Evolutionary conservation across 2,888 invertebrate genomes (phyloP), one percentile per base, ranked within the genome.

Genomic region (Periphyllus acericola): DNA sequence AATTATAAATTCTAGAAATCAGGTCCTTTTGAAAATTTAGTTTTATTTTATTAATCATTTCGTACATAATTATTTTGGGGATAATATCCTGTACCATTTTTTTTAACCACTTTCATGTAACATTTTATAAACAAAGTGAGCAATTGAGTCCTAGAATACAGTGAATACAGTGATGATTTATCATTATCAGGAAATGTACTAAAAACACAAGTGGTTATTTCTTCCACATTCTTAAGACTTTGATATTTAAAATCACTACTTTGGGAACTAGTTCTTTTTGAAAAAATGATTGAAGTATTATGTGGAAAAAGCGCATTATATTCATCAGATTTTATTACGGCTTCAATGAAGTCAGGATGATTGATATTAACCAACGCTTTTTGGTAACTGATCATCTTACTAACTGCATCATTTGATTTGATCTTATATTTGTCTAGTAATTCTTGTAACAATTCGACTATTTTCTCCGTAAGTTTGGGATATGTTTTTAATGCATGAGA

Each of bases 61-160:
- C 79, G 11, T 21, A 72, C 85, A 86, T 86, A 19, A 86, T 86
- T 17, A 34, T 55, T 21, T 86, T 86, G 2, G 85, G 85, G 0
- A 86, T 36, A 8, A 29, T 71, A 29, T 86, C 79, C 71, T 79
- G 55, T 55, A 86, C 55, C 11, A 86, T 36, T 79, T 86, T 86
- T n/a, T 55, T 86, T 86, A 14, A 86, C 29, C 9, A 86, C 85
- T 3, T 25, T 55, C 29, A 71, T 79, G 29, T 86, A 86, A 71
- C 79, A 86, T 34, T 79, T 34, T n/a, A 86, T 74, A 71, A 86
- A 86, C 29, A 86, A 29, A 3, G 11, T 36, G 1, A 86, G 52
- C 11, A 86, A 29, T 21, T 25, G 29, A 8, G 55, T 52, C 79
- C 85, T 71, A 40, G 71, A 71, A 46, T 86, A 6, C 32, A 36